Evolutionary conservation across 2,888 invertebrate species (phyloP).

Genomic region (Brachylomia viminalis): DNA sequence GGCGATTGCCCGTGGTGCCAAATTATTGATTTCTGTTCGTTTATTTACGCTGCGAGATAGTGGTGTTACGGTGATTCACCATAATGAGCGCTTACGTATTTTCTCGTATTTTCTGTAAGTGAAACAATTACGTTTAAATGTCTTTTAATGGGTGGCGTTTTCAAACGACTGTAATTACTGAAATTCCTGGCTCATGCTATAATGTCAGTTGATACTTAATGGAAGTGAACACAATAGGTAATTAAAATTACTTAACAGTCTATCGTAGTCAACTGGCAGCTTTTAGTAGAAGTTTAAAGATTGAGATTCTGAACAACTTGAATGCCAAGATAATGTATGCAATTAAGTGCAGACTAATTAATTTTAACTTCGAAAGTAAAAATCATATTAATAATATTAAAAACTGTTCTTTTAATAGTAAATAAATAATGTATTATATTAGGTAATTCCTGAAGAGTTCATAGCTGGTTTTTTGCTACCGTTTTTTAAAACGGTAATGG

Average conservation of each 20-base stretch:
- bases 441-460: neutral
- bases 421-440: neutral
- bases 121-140: constrained; percentile 51
- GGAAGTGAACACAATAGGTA: constrained; percentile 37
- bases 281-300: constrained; percentile 20
- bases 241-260: constrained; percentile 42
- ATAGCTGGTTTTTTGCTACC: neutral
- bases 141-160: constrained; percentile 46
- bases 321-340: neutral
- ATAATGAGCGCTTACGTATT: constrained; percentile 24
- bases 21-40: constrained; percentile 47
- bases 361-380: neutral
- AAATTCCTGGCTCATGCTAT: constrained; percentile 40
- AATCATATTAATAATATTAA: neutral
- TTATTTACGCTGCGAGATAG: constrained; percentile 25
- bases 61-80: constrained; percentile 32
- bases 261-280: constrained; percentile 1
- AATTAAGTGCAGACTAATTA: neutral
- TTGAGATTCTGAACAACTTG: neutral
- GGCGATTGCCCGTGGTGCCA: constrained; percentile 44
- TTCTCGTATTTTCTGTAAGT: constrained; percentile 29
- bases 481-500: no score
- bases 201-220: constrained; percentile 45
- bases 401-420: neutral
- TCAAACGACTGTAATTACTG: constrained; percentile 49